Percentiles rank a stretch among this genome's conserved stretches.
These are phyloP conservation scores for Limnephilus auricula DNA, from an alignment of 2,888 invertebrate species.

Conservation along the genomic window DNA sequence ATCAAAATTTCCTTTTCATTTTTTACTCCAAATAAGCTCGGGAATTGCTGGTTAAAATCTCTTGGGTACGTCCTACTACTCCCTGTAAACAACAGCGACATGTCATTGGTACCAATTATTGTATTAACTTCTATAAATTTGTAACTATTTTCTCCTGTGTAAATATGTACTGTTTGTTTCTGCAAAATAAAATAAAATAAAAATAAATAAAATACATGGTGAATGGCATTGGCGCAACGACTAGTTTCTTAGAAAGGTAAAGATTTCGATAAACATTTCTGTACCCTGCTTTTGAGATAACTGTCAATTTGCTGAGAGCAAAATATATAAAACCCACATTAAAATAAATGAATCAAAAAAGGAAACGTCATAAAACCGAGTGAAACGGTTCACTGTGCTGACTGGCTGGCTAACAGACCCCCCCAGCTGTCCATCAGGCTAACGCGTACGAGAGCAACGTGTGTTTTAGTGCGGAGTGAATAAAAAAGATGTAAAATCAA, in stretches of 20 bases:
- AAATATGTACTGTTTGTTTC: no score
- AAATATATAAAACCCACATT: neutral
- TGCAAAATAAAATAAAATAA: no score
- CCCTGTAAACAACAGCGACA: no score
- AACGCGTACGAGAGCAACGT: slow-evolving; percentile 28
- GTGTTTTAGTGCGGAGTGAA: slow-evolving; percentile 39
- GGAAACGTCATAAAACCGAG: neutral
- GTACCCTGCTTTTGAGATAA: neutral
- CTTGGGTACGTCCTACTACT: no score
- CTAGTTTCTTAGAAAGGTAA: neutral
- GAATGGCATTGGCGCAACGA: neutral
- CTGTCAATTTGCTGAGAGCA: neutral
- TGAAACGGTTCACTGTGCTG: neutral
- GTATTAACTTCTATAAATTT: no score
- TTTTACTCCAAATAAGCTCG: no score
- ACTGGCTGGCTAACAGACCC: slow-evolving; percentile 12
- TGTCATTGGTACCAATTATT: no score
- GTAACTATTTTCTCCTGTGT: no score
- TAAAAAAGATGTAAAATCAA: slow-evolving; percentile 51
- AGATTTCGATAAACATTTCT: neutral
- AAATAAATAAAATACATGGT: no score
- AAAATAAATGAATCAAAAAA: neutral
- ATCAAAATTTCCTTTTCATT: no score
- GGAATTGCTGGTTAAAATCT: no score
- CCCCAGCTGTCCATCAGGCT: slow-evolving; percentile 42